Base-by-base conservation (phyloP, 2,797 vertebrate species). In the Pipistrellus pipistrellus region DNA sequence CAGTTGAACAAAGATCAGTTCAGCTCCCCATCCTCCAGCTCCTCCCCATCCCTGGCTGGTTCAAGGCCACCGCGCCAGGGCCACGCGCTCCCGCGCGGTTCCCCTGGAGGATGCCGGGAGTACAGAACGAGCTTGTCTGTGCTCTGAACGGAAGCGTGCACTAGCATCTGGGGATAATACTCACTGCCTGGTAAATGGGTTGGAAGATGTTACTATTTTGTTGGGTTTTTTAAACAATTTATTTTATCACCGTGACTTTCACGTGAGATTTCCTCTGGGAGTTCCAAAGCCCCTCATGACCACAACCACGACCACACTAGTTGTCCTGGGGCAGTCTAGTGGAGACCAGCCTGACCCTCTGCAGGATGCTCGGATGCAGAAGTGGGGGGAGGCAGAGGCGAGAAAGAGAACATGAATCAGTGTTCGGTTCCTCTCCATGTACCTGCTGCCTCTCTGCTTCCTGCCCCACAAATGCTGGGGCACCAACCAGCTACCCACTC, bases 381-480 rank as follows among this genome's bases (percentile, higher is more conserved):
- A 11, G 27, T 13, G 14, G 30, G 66, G 23, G 8, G 18, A 3
- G 68, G 10, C 0, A 41, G 57, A 53, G 8, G 35, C 0, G 13
- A 7, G 38, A n/a, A 69, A 53, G 69, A 48, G 51, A 62, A 11
- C 20, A 3, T 11, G 25, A 4, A 1, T 11, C 12, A 2, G 0
- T 1, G n/a, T 41, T 1, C 0, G 6, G 20, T 32, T 27, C 20
- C 38, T 23, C 12, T 7, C 53, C 11, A 3, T 6, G 41, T 4
- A 25, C 59, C 11, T 23, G 38, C 88, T 38, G 77, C 32, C 55
- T 77, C 44, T 3, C 2, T 0, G 2, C 59, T 46, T 38, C 51
- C 0, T 30, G 21, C 55, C 20, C 69, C 8, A 2, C 35, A 30
- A 27, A 21, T 21, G n/a, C 59, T 0, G 6, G 64, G 25, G 9